Percentiles rank a stretch among this genome's conserved stretches.
These are phyloP conservation scores for Halcyon smyrnensis DNA, from an alignment of 2,797 vertebrate genomes.

Conservation along the genomic window DNA sequence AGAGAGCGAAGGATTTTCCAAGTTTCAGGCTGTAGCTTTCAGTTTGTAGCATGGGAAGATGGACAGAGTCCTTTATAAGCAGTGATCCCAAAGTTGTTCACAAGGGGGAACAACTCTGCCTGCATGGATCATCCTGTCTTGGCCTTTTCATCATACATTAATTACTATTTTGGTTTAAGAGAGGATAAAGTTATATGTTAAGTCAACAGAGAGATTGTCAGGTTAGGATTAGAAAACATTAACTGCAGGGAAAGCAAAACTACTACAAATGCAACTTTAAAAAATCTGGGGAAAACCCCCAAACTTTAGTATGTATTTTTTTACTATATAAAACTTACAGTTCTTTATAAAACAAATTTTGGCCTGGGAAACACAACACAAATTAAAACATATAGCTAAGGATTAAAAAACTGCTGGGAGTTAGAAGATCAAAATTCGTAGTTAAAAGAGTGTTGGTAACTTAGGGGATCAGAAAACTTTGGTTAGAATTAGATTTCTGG, in stretches of 20 bases:
- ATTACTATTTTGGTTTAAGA: not conserved
- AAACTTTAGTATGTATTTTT: not conserved
- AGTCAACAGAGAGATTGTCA: not conserved
- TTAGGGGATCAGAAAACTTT: not conserved
- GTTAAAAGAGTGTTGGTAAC: not conserved
- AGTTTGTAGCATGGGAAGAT: not conserved
- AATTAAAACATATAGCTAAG: not conserved
- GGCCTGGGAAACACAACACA: not conserved
- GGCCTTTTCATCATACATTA: not conserved
- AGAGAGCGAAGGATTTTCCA: not conserved
- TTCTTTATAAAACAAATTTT: not conserved
- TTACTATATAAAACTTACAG: not conserved
- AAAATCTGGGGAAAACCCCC: not conserved
- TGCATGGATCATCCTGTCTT: not conserved
- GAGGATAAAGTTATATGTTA: not conserved
- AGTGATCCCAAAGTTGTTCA: not conserved
- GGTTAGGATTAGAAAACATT: not conserved
- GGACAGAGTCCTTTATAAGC: not conserved
- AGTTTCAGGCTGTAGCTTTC: not conserved
- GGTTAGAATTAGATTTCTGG: not conserved
- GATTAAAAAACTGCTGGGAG: not conserved
- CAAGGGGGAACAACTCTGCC: not conserved
- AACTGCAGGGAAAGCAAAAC: not conserved
- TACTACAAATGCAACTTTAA: not conserved
- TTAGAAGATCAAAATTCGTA: not conserved